Percentiles rank a stretch among this genome's conserved stretches.
phyloP scores from a whole-genome alignment of 37 sponge, comb jelly and placozoan species.

The Petrosia ficiformis region DNA sequence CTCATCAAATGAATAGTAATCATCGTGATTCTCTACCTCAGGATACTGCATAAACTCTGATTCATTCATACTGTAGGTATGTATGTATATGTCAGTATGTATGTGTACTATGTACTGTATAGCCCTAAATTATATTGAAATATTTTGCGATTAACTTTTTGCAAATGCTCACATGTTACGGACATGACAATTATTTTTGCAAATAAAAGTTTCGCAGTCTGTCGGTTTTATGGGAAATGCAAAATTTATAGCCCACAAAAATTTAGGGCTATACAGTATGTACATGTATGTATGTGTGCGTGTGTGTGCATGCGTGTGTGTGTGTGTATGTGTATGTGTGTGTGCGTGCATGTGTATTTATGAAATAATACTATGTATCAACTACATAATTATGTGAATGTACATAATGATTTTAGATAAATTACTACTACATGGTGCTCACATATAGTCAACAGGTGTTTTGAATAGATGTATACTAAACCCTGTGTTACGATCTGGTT shows the following conservation, averaged over 20 bases:
- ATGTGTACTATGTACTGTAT: no score
- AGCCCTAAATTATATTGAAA: background rate
- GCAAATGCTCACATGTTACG: no score
- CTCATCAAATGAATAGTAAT: slow-evolving; percentile 50
- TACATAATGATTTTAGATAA: no score
- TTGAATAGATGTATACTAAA: slow-evolving; percentile 42
- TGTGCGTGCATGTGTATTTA: no score
- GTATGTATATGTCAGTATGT: background rate
- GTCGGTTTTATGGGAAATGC: background rate
- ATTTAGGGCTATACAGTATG: background rate
- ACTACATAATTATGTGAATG: no score
- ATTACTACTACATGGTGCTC: no score
- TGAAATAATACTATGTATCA: no score
- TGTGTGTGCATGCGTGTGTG: slow-evolving; percentile 1
- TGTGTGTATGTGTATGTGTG: background rate
- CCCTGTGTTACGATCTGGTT: background rate
- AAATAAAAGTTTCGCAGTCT: no score
- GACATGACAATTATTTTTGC: no score
- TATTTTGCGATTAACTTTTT: background rate
- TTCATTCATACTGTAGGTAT: slow-evolving; percentile 34
- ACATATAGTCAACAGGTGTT: slow-evolving; percentile 76
- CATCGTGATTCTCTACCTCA: slow-evolving; percentile 77
- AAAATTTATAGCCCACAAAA: no score
- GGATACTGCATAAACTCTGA: slow-evolving; percentile 59
- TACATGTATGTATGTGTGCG: background rate